A percentile compares a stretch with the other conserved stretches of the same genome.
phyloP scores from a whole-genome alignment of 1,140 invertebrate genomes.

The Coptotermes formosanus region DNA sequence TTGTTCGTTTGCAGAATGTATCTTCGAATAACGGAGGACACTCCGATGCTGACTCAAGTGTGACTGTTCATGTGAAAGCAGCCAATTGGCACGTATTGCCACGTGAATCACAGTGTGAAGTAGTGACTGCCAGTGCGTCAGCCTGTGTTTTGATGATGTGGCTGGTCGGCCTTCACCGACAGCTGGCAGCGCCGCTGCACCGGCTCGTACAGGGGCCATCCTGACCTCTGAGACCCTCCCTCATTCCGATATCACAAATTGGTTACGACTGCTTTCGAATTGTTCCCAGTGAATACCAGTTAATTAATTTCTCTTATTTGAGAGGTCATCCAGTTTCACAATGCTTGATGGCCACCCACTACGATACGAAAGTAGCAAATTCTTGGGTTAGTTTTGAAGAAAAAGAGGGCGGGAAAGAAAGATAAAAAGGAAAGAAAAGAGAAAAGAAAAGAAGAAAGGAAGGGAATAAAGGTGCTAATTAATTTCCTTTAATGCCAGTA shows the following conservation, averaged over 20 bases:
- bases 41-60: no score
- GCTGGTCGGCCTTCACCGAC: neutral
- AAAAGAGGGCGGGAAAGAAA: neutral
- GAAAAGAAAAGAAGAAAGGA: neutral
- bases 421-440: neutral
- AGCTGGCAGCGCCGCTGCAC: neutral
- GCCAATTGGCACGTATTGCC: no score
- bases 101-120: no score
- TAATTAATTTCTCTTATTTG: constrained; percentile 8
- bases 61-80: no score
- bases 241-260: constrained; percentile 4
- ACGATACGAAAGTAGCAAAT: neutral
- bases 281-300: neutral
- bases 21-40: no score
- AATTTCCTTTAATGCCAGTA: neutral
- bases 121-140: neutral
- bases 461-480: neutral
- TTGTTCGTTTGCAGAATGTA: no score
- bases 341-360: neutral
- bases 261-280: constrained; percentile 13
- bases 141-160: neutral
- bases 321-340: neutral
- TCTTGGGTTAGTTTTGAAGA: neutral
- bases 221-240: neutral
- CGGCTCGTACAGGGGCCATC: neutral